Percentiles rank a stretch among this genome's conserved stretches.
Conservation (phyloP, 2,888 invertebrate genomes). For the Amphipoea lucens region DNA sequence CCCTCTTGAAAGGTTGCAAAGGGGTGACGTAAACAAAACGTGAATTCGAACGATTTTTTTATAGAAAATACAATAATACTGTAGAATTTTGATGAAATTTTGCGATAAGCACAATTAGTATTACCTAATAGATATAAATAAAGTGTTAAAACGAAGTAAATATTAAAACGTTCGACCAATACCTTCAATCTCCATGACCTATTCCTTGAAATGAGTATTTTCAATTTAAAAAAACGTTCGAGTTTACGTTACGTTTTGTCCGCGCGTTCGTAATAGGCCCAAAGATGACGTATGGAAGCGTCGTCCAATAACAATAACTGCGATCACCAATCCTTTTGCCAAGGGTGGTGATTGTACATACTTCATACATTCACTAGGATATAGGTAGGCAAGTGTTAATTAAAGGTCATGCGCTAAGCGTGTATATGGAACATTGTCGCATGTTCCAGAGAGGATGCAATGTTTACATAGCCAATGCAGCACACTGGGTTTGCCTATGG, state of each 20-base stretch:
- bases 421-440: constrained; percentile 39
- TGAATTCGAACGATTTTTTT: not conserved
- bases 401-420: constrained; percentile 57
- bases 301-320: not conserved
- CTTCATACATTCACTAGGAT: not conserved
- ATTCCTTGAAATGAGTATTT: not conserved
- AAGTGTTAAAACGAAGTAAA: not conserved
- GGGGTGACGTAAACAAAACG: not conserved
- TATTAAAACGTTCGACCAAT: not conserved
- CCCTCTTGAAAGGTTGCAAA: too few relatives aligned
- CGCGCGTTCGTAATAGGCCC: not conserved
- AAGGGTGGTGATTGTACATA: not conserved
- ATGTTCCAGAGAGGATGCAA: not conserved
- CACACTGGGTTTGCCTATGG: not conserved
- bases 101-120: not conserved
- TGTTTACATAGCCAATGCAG: constrained; percentile 35
- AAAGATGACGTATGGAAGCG: not conserved
- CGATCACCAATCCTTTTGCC: not conserved
- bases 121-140: not conserved
- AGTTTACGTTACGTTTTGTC: not conserved
- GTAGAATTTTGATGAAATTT: not conserved
- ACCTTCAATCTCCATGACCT: too few relatives aligned
- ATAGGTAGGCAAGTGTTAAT: constrained; percentile 31
- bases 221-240: not conserved
- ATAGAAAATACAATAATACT: not conserved